Conservation (phyloP, 2,888 invertebrate species). For the Neocrepidodera transversa region DNA sequence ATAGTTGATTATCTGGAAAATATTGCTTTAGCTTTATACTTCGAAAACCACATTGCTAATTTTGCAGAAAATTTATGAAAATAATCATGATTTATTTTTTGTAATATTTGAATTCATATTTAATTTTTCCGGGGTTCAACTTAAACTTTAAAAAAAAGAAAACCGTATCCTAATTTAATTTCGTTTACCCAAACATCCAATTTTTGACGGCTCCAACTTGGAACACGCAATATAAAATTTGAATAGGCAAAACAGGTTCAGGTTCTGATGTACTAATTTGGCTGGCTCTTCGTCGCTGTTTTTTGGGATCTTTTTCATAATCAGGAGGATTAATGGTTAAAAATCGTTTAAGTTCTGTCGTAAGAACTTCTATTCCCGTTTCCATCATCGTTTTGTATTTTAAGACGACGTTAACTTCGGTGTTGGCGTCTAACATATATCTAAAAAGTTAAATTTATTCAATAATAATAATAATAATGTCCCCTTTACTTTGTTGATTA, state of each 20-base stretch:
- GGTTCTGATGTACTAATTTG: constrained; percentile 34
- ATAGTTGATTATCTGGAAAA: too few species aligned
- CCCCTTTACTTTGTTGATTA: too few species aligned
- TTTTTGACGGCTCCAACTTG: constrained; percentile 51
- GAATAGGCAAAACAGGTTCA: constrained; percentile 45
- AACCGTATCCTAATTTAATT: too few species aligned
- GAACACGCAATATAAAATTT: constrained; percentile 48
- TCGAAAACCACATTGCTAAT: too few species aligned
- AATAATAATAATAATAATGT: too few species aligned
- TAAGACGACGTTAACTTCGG: constrained; percentile 41
- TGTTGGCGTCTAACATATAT: background rate
- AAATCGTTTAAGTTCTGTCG: constrained; percentile 48
- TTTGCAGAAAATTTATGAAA: too few species aligned
- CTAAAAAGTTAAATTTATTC: too few species aligned
- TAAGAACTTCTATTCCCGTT: constrained; percentile 44
- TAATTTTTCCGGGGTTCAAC: too few species aligned
- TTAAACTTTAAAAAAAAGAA: too few species aligned
- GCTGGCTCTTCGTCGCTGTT: constrained; percentile 45
- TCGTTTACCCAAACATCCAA: constrained; percentile 53
- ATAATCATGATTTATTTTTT: too few species aligned
- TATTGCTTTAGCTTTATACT: too few species aligned
- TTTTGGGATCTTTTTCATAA: constrained; percentile 44
- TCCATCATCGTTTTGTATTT: constrained; percentile 44
- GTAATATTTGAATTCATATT: too few species aligned
- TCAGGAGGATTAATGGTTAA: constrained; percentile 44